Evolutionary conservation across 1,140 invertebrate species (phyloP), one percentile per base, ranked within the genome.

Genomic region (Cyphomyrmex costatus): DNA sequence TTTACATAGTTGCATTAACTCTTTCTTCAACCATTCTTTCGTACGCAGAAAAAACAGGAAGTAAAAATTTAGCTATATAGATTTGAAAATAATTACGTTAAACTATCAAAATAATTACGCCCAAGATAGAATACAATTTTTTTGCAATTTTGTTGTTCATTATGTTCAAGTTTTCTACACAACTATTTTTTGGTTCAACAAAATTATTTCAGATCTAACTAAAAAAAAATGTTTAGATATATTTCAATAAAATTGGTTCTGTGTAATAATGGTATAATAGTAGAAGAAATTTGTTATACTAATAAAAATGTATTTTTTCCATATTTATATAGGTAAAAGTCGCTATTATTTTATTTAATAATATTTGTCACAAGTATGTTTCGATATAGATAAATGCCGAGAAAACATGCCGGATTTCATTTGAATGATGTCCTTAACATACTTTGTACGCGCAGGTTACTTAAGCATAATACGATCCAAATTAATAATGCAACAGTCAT

Each of bases 401-500:
- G 6, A 2, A 46, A 46, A 60, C 36, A 24, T 60, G 51, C 19
- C 42, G 74, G 53, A 74, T 83, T 73, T 83, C 42, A 74, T 60
- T 71, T 21, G 24, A 27, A 58, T n/a, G 51, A 60, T 60, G 79
- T 83, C 79, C 79, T 83, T 83, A 73, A 73, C 79, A 60, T 27
- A 83, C 79, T 61, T 74, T 33, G 27, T 61, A 61, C 53, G 36
- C n/a, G 53, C 68, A 46, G 14, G 68, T 73, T 27, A 60, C 24
- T 74, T 42, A 33, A 42, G 27, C 27, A 60, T 42, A 68, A 83
- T 74, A 74, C 14, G 19, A 73, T 46, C 53, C 53, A 60, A 74
- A 83, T 83, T 73, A 73, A 60, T 83, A 83, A 83, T 74, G 53
- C 79, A 83, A 83, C 16, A 36, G 73, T 83, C 74, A 83, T 61